A percentile compares a stretch with the other conserved stretches of the same genome.
phyloP scores from a whole-genome alignment of 2,888 invertebrate species.

The Agelastica alni region DNA sequence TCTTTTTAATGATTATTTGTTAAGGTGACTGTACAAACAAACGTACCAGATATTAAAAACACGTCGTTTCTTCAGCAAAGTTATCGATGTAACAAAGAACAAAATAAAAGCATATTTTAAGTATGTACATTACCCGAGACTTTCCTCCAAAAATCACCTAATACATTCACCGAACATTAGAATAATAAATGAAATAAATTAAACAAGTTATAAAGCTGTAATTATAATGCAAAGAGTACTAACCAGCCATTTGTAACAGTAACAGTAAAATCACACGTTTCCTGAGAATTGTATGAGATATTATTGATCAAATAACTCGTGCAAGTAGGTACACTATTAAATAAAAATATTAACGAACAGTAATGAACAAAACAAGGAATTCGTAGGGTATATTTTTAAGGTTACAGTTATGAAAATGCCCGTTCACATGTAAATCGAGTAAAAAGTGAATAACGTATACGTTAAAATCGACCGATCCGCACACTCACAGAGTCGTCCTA shows the following conservation, averaged over 20 bases:
- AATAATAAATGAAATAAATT: too few relatives aligned
- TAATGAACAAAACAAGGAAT: conserved; percentile 2
- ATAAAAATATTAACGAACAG: neutral
- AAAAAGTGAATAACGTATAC: neutral
- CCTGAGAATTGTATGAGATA: conserved; percentile 11
- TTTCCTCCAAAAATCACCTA: too few relatives aligned
- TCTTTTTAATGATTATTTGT: too few relatives aligned
- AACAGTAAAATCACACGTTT: conserved; percentile 19
- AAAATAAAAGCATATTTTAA: too few relatives aligned
- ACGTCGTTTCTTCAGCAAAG: too few relatives aligned
- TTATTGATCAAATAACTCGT: conserved; percentile 15
- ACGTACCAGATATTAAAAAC: too few relatives aligned
- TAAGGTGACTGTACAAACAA: too few relatives aligned
- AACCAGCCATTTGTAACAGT: conserved; percentile 28
- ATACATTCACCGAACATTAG: too few relatives aligned
- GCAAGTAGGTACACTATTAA: neutral
- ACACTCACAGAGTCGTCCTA: conserved; percentile 4
- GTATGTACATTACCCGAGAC: too few relatives aligned
- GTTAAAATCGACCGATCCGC: conserved; percentile 13
- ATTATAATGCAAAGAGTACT: too few relatives aligned
- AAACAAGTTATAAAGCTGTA: too few relatives aligned
- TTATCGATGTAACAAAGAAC: too few relatives aligned
- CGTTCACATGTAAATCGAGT: conserved; percentile 9
- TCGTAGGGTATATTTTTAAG: neutral
- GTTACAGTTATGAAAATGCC: conserved; percentile 2